Conservation (phyloP, 2,888 invertebrate genomes). For the Schizaphis graminum region DNA sequence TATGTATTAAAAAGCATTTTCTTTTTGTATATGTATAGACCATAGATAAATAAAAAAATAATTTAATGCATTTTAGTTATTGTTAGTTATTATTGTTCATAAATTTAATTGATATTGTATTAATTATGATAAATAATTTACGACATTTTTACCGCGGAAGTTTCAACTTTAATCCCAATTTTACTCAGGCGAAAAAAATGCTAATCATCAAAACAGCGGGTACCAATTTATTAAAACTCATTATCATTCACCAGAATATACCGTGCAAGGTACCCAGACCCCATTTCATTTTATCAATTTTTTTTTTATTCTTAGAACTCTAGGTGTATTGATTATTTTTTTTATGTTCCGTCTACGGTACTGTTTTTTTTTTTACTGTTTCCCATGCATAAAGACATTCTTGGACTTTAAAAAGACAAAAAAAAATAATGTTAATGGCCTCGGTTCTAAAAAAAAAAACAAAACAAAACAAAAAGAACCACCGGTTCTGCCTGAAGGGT, state of each 20-base stretch:
- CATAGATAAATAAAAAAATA: not conserved
- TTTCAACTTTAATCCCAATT: slow-evolving; percentile 24
- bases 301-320: slow-evolving; percentile 51
- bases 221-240: slow-evolving; percentile 64
- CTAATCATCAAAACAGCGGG: slow-evolving; percentile 63
- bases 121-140: not conserved
- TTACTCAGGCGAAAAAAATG: slow-evolving; percentile 10
- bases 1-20: not conserved
- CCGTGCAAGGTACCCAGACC: slow-evolving; percentile 43
- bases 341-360: slow-evolving; percentile 52
- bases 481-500: slow-evolving; percentile 66
- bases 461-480: slow-evolving; percentile 65
- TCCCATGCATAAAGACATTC: slow-evolving; percentile 65
- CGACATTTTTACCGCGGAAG: not conserved
- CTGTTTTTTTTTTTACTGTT: slow-evolving; percentile 58
- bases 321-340: slow-evolving; percentile 64
- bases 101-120: not conserved
- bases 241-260: slow-evolving; percentile 60
- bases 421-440: slow-evolving; percentile 65
- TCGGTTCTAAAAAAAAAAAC: slow-evolving; percentile 54
- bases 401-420: slow-evolving; percentile 65
- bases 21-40: no score
- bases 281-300: slow-evolving; percentile 58
- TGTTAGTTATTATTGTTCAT: not conserved
- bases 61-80: not conserved